phyloP scores from a whole-genome alignment of 2,888 invertebrate genomes.

The Lasioglossum zephyrum region DNA sequence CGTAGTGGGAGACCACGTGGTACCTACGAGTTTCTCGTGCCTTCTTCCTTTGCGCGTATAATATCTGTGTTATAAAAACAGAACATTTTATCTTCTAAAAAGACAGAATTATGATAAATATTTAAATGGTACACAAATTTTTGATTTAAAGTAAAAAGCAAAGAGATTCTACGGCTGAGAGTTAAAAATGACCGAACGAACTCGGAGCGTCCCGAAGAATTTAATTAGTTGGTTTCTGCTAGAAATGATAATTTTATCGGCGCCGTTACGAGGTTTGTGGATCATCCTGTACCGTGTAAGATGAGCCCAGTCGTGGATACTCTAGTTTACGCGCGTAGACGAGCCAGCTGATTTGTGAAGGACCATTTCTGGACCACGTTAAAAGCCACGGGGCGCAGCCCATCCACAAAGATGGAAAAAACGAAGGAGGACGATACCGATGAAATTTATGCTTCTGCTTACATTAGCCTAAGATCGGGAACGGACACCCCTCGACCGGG shows the following conservation, averaged over 20 bases:
- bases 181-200: background rate
- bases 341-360: constrained; percentile 29
- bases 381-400: constrained; percentile 53
- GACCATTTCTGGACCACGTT: constrained; percentile 43
- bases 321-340: constrained; percentile 58
- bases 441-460: constrained; percentile 61
- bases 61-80: too few relatives aligned
- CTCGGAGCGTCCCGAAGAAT: background rate
- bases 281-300: background rate
- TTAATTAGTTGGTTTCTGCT: background rate
- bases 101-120: too few relatives aligned
- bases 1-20: too few relatives aligned
- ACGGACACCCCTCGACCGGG: constrained; percentile 35
- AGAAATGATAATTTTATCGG: background rate
- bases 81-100: too few relatives aligned
- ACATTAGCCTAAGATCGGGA: constrained; percentile 49
- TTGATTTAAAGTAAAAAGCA: too few relatives aligned
- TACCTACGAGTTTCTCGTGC: too few relatives aligned
- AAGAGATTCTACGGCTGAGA: too few relatives aligned
- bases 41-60: too few relatives aligned
- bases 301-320: constrained; percentile 18
- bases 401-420: constrained; percentile 22
- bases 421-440: constrained; percentile 45
- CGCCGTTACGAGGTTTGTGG: background rate
- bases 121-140: too few relatives aligned